Evolutionary conservation across 2,797 vertebrate genomes (phyloP), one percentile per base, ranked within the genome.

Genomic region (Macrochelys suwanniensis): DNA sequence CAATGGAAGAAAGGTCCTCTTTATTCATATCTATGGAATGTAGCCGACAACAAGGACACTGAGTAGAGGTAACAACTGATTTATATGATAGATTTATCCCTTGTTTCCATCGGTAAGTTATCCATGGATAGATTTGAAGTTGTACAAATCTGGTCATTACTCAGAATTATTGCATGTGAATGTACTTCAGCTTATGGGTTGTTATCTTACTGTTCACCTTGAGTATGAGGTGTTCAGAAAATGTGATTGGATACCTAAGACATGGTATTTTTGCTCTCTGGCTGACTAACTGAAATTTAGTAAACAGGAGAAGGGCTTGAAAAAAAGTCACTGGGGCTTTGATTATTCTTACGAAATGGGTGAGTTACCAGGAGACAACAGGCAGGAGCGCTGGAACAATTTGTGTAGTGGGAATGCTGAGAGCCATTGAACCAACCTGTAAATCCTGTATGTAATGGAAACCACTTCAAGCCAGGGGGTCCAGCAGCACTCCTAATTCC

Each of bases 61-160:
- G 5, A 7, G 7, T 76, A 12, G 0, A 0, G 4, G 19, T 9
- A 86, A 68, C 80, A 82, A 85, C 1, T 53, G 4, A 57, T 87
- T 85, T 57, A n/a, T 31, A 26, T n/a, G 76, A 33, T 1, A 47
- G 10, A 5, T 83, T 91, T 93, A 87, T 6, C 54, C 23, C 26
- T 89, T 90, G 0, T 42, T 87, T 89, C 65, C 82, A 1, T 21
- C 33, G 82, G 80, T 76, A 49, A 80, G 49, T 45, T 8, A 7
- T 83, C 80, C 19, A 56, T 4, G 33, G 37, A 5, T 92, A 25
- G 15, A 84, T 21, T 65, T 92, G 7, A 8, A 10, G 6, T 47
- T 42, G 90, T 61, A 87, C 56, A 81, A 88, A 84, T 17, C 9
- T 7, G 45, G 23, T 65, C 71, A 13, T 84, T 88, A 42, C n/a